Percentiles rank a stretch among this genome's conserved stretches.
Evolutionary conservation across 2,888 invertebrate species (phyloP).

Genomic region (Chesias legatella): DNA sequence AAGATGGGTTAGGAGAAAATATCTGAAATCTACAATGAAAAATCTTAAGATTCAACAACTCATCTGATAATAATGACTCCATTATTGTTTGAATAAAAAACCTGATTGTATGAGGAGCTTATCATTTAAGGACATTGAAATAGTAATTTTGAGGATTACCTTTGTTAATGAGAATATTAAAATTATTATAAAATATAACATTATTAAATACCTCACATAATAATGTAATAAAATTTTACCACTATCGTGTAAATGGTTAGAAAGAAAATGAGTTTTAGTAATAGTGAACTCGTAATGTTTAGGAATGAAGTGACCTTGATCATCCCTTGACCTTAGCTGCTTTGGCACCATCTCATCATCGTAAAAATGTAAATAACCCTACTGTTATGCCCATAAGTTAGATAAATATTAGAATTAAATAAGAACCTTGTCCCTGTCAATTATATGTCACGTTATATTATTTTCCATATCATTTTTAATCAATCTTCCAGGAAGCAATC

Average conservation of each 20-base stretch:
- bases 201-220: slow-evolving; percentile 67
- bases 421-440: background rate
- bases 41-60: background rate
- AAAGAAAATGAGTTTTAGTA: slow-evolving; percentile 48
- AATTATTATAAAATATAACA: slow-evolving; percentile 40
- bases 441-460: background rate
- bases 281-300: slow-evolving; percentile 66
- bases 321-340: slow-evolving; percentile 72
- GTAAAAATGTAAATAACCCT: slow-evolving; percentile 36
- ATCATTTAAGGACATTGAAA: slow-evolving; percentile 62
- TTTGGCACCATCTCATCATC: slow-evolving; percentile 61
- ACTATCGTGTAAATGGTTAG: slow-evolving; percentile 49
- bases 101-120: slow-evolving; percentile 57
- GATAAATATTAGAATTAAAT: slow-evolving; percentile 28
- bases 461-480: too few relatives aligned
- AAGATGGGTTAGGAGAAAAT: too few relatives aligned
- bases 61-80: slow-evolving; percentile 3
- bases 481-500: too few relatives aligned
- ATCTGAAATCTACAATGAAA: too few relatives aligned
- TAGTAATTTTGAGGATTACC: slow-evolving; percentile 50
- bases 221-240: slow-evolving; percentile 52
- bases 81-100: slow-evolving; percentile 13
- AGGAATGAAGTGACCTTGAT: slow-evolving; percentile 78
- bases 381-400: slow-evolving; percentile 27
- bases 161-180: slow-evolving; percentile 44